Evolutionary conservation across 2,797 vertebrate genomes (phyloP), one percentile per base, ranked within the genome.

Genomic region (Capromys pilorides): DNA sequence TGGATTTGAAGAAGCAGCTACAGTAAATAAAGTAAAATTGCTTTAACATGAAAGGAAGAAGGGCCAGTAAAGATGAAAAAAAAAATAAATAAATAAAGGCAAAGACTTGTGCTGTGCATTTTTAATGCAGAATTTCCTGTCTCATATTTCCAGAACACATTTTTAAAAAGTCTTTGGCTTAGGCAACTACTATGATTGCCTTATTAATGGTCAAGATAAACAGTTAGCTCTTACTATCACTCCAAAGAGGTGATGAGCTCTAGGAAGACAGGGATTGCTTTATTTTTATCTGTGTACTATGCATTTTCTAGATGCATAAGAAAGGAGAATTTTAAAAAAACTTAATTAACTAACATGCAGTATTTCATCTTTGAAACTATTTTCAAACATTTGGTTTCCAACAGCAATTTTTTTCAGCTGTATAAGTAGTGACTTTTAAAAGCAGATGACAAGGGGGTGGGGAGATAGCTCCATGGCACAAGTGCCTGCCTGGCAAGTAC

Each of bases 341-440:
- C n/a, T 89, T 82, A 90, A 71, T 45, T 87, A 45, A 82, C 69
- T 49, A 80, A 31, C 54, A 67, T 33, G 18, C 75, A 78, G 66
- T 66, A 64, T 94, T 93, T 88, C 54, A 88, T 82, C 26, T 94
- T 86, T 88, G 62, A 86, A 82, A 86, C 88, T 49, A 73, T 87
- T 88, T 64, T 95, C 69, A 89, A 88, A 39, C n/a, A 75, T 81
- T 83, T 71, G 57, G 18, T 75, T 57, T 94, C 67, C 33, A 71
- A 81, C 4, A 92, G 59, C 12, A 90, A 80, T 80, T 87, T 33
- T 92, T 71, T 21, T 66, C 36, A 41, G 31, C 41, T 62, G 5
- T 73, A 36, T 94, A 89, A 80, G 78, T 18, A 75, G 3, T 4
- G 7, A 36, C 66, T 3, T 73, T 80, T 45, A 91, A 78, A 82